Base-by-base conservation (phyloP, 2,113 vertebrate genomes). In the Prunella himalayana region DNA sequence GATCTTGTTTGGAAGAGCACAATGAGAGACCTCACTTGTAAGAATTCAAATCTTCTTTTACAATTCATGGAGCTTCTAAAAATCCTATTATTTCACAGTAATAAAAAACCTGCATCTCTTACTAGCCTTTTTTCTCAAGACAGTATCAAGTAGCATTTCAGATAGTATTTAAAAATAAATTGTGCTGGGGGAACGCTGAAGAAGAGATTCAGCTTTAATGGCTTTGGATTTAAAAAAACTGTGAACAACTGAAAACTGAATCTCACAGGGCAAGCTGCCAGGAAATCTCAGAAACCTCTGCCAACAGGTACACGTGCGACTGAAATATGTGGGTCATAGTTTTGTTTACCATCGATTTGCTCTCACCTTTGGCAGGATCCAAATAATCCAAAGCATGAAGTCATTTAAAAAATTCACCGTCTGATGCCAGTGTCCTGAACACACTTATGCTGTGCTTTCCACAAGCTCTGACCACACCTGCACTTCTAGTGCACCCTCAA, bases 361-460 rank as follows among this genome's bases (percentile, higher is more conserved):
- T 61, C 15, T 42, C 63, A 42, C 42, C 37, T 87, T 42, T 7
- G 21, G 5, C 51, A 54, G 30, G 2, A 51, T 2, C 30, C 39
- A 70, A 73, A 57, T 4, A 61, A n/a, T 2, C 13, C 35, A 82
- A 76, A 70, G 12, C 24, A 47, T 2, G 14, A 47, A 44, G 20
- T 8, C 0, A 22, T 23, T 50, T 20, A 0, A 16, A 42, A 75
- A 49, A 63, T 15, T 13, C 42, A 9, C 13, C 14, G 27, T 8
- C 19, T 61, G 27, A 53, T 15, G 15, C 39, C 2, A 33, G 3
- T 13, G 18, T 39, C 14, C 54, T 37, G 22, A 39, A 41, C 20
- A 22, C 37, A 3, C 13, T 15, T 6, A 25, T 0, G 1, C 14
- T 19, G 16, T 2, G 4, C 39, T 21, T 57, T 13, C 31, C 41